Base-by-base conservation (phyloP, 1,140 invertebrate species). In the Acromyrmex heyeri region DNA sequence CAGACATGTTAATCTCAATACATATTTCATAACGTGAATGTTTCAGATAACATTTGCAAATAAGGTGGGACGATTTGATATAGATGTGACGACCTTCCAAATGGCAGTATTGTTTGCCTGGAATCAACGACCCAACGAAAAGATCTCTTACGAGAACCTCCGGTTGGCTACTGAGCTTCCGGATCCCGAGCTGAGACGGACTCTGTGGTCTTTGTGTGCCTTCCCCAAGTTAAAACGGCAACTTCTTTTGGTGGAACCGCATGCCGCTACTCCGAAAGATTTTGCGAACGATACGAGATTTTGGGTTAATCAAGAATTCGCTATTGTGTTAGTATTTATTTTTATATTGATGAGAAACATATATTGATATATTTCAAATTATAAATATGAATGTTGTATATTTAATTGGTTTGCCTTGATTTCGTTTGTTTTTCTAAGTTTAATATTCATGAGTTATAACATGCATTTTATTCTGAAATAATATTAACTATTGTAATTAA, bases 51-150 rank as follows among this genome's bases (percentile, higher is more conserved):
- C 98, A 62, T 99, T 99, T 96, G 96, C 97, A 3, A 99, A 99
- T 95, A 97, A 97, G 92, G 97, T 98, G 62, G 99, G 99, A 12
- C 97, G 98, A 91, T 99, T 99, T 95, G 99, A 99, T 96, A 96
- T 99, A 85, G 99, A 99, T 94, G 99, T 99, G 3, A 99, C 99
- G 8, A 99, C 99, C 34, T 99, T 99, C 95, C 99, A 99, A 97
- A 99, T 99, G 99, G 99, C 99, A 78, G 99, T 99, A n/a, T 95
- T 99, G 24, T 99, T 99, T 96, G 98, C 98, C 10, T 99, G 99
- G 99, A 99, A 99, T 96, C 98, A 99, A 94, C 96, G 99, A 91
- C 98, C 98, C 44, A 94, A 97, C 85, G 99, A 99, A 89, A 98
- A 97, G 95, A 97, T 99, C 53, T 97, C 98, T 4, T 99, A 99